Percentiles rank a stretch among this genome's conserved stretches.
Evolutionary conservation across 2,113 vertebrate genomes (phyloP).

Genomic region (Azemiops feae): DNA sequence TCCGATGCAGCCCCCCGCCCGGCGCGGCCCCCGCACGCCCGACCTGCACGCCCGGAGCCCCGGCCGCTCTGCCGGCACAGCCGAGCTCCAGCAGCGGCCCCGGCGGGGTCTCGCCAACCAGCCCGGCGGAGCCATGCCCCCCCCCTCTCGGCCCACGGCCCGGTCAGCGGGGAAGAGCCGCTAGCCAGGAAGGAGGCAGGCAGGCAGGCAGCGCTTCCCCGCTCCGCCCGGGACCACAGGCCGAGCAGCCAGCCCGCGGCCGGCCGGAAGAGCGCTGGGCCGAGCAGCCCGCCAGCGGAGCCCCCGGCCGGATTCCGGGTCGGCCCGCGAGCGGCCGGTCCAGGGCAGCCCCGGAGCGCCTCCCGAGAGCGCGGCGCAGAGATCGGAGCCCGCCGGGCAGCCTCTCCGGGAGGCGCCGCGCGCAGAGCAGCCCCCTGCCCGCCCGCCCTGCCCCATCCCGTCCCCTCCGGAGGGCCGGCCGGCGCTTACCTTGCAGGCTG

Average conservation of each 20-base stretch:
- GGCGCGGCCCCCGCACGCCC: no score
- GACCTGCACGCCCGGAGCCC: no score
- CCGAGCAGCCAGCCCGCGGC: neutral
- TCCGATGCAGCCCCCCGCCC: neutral
- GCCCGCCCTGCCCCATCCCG: no score
- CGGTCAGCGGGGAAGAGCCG: neutral
- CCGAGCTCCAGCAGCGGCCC: neutral
- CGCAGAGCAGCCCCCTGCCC: neutral
- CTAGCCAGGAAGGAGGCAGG: neutral
- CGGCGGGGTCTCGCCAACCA: neutral
- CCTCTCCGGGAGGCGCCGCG: neutral
- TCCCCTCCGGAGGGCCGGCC: neutral
- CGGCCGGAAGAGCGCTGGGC: neutral
- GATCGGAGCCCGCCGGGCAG: no score
- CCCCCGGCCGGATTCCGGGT: neutral
- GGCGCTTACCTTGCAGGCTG: conserved; percentile 76
- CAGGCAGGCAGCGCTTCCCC: neutral
- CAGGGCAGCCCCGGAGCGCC: no score
- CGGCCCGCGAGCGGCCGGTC: neutral
- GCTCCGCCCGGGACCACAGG: neutral
- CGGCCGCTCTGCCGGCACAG: neutral
- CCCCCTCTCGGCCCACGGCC: neutral
- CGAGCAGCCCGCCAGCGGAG: neutral
- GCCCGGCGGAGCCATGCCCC: no score
- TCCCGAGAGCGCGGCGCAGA: neutral